phyloP scores from a whole-genome alignment of 1,140 invertebrate species.

The Hyposmocoma kahamanoa region DNA sequence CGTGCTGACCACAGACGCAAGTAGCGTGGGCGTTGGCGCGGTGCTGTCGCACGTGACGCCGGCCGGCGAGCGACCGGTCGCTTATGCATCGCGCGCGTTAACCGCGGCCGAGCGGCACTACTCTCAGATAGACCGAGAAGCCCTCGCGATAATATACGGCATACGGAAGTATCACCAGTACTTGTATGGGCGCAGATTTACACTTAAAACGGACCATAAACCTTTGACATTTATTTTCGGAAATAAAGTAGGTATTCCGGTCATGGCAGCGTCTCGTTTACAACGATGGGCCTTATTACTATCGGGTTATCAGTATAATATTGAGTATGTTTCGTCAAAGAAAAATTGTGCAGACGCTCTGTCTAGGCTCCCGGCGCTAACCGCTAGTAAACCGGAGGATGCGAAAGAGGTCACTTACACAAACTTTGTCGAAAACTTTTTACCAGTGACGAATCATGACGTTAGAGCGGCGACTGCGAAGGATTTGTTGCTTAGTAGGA shows the following conservation, averaged over 20 bases:
- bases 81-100: constrained; percentile 58
- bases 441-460: not conserved
- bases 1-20: constrained; percentile 11
- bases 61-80: constrained; percentile 41
- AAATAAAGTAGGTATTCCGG: constrained; percentile 16
- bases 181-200: constrained; percentile 35
- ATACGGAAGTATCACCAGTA: constrained; percentile 58
- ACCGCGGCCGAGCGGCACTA: constrained; percentile 60
- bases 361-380: constrained; percentile 1
- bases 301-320: constrained; percentile 26
- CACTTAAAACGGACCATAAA: constrained; percentile 18
- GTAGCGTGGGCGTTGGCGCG: constrained; percentile 19
- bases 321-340: constrained; percentile 20
- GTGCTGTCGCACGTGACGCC: constrained; percentile 34
- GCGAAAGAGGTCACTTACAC: not conserved
- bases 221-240: constrained; percentile 21
- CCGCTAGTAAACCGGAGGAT: not conserved
- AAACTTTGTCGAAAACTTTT: not conserved
- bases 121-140: constrained; percentile 67
- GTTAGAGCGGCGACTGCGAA: not conserved
- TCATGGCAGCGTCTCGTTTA: constrained; percentile 15
- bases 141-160: constrained; percentile 65
- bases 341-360: constrained; percentile 24
- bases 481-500: not conserved
- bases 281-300: constrained; percentile 26